phyloP scores from a whole-genome alignment of 1,140 invertebrate genomes.

The Coptotermes formosanus region DNA sequence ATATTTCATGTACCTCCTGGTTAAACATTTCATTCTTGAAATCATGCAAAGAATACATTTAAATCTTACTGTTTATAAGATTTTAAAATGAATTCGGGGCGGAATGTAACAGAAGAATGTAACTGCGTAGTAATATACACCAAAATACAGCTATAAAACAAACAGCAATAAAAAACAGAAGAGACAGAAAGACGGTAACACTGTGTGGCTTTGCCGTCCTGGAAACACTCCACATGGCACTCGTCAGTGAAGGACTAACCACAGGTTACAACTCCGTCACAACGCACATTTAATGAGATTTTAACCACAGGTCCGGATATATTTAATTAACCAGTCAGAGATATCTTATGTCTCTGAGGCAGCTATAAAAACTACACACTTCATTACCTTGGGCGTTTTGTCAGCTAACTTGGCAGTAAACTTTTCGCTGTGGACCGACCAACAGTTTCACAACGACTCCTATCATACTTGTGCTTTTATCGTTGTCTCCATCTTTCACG shows the following conservation, averaged over 20 bases:
- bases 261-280: neutral
- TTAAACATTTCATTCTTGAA: too few relatives aligned
- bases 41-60: too few relatives aligned
- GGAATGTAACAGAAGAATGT: too few relatives aligned
- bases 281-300: neutral
- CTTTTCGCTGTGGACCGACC: too few relatives aligned
- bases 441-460: too few relatives aligned
- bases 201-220: neutral
- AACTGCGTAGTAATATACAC: neutral
- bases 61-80: too few relatives aligned
- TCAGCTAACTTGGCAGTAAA: neutral
- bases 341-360: neutral
- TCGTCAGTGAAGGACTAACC: neutral
- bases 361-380: neutral
- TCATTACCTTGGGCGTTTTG: neutral
- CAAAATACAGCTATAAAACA: neutral
- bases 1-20: too few relatives aligned
- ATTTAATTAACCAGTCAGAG: neutral
- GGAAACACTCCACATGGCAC: neutral
- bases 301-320: neutral
- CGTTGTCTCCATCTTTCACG: too few relatives aligned
- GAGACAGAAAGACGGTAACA: neutral
- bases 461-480: too few relatives aligned
- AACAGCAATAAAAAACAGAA: neutral
- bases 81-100: too few relatives aligned